Conservation (phyloP, 2,888 invertebrate genomes). For the Drosophila bunnanda region DNA sequence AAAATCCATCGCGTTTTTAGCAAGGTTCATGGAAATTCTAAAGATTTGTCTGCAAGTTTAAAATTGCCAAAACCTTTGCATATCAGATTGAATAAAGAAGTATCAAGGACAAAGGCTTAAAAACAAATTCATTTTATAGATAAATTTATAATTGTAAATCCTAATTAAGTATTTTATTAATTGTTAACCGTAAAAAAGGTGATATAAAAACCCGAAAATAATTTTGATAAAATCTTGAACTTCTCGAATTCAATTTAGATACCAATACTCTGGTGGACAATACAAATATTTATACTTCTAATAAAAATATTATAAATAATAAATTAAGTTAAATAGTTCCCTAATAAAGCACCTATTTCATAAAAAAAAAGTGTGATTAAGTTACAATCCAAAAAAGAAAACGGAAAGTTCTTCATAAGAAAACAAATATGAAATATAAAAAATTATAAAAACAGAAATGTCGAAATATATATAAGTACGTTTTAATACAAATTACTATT, state of each 20-base stretch:
- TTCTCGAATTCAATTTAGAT: not conserved
- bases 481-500: not conserved
- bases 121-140: too few species aligned
- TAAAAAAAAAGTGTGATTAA: too few species aligned
- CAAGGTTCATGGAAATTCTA: not conserved
- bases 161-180: not conserved
- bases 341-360: too few species aligned
- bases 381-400: not conserved
- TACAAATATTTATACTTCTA: too few species aligned
- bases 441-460: rapidly evolving
- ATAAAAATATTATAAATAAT: not conserved
- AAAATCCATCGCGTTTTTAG: too few species aligned
- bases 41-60: too few species aligned
- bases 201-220: too few species aligned
- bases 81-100: not conserved
- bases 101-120: not conserved
- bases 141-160: too few species aligned
- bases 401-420: not conserved
- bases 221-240: not conserved
- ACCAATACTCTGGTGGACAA: not conserved
- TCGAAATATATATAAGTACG: too few species aligned
- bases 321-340: not conserved
- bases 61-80: too few species aligned
- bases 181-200: not conserved
- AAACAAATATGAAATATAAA: too few species aligned